phyloP scores from a whole-genome alignment of 1,140 invertebrate species.

The Papilio aristodemus region DNA sequence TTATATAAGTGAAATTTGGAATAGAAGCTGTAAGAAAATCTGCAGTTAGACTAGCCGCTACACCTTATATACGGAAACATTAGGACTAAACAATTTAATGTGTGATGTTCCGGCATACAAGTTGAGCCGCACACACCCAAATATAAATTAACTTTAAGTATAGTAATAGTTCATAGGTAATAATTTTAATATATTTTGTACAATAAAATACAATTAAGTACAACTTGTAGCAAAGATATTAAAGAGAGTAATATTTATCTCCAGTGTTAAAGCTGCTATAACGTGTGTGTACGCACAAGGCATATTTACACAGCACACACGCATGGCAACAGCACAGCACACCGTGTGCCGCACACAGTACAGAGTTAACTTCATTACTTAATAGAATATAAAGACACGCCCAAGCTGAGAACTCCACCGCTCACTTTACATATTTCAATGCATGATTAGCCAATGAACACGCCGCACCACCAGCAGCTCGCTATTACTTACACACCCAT shows the following conservation, averaged over 20 bases:
- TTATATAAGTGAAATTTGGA: conserved; percentile 78
- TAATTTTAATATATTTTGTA: conserved; percentile 82
- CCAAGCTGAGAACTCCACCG: conserved; percentile 73
- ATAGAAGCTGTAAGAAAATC: conserved; percentile 80
- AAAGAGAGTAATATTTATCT: conserved; percentile 81
- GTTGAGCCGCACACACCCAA: conserved; percentile 77
- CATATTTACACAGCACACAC: conserved; percentile 80
- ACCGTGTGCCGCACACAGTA: conserved; percentile 77
- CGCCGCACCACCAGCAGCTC: conserved; percentile 74
- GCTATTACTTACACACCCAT: conserved; percentile 80
- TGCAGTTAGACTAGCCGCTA: conserved; percentile 79
- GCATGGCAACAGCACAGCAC: conserved; percentile 73
- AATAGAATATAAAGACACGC: conserved; percentile 79
- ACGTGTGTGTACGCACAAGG: conserved; percentile 79
- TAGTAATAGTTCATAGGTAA: conserved; percentile 76
- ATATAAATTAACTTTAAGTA: conserved; percentile 79
- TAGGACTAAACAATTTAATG: conserved; percentile 76
- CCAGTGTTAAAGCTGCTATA: conserved; percentile 79
- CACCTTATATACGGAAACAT: conserved; percentile 79
- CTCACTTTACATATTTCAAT: conserved; percentile 79
- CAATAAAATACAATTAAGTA: conserved; percentile 83
- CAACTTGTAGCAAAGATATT: conserved; percentile 82
- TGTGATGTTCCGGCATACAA: conserved; percentile 78
- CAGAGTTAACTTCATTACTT: conserved; percentile 78
- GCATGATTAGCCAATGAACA: conserved; percentile 81